These are phyloP conservation scores for Heliconius hewitsoni DNA, from an alignment of 1,140 invertebrate species.

Conservation along the genomic window DNA sequence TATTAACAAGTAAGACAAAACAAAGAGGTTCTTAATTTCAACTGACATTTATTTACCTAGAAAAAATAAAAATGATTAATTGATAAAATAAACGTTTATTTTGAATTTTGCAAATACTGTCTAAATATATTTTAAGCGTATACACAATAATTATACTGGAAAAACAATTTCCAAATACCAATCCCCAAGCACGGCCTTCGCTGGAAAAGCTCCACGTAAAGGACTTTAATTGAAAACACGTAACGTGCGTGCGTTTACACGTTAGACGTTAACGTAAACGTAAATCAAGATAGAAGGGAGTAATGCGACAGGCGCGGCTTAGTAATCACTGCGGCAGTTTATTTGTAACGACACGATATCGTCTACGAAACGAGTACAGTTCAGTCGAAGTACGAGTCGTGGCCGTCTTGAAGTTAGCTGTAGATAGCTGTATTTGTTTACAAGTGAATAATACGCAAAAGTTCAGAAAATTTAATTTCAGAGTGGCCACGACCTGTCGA, in stretches of 20 bases:
- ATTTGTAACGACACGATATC: conserved; percentile 7
- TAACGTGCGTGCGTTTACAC: conserved; percentile 30
- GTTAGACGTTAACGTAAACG: conserved; percentile 9
- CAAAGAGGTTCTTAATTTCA: too few relatives aligned
- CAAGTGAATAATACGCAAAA: too few relatives aligned
- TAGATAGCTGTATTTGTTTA: too few relatives aligned
- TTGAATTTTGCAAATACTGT: too few relatives aligned
- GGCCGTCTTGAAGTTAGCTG: too few relatives aligned
- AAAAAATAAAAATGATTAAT: too few relatives aligned
- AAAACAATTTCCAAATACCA: background rate
- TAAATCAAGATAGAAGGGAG: conserved; percentile 38
- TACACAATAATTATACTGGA: background rate
- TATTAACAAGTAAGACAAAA: too few relatives aligned
- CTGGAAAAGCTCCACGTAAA: conserved; percentile 12
- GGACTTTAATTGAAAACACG: conserved; percentile 30
- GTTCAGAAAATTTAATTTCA: too few relatives aligned
- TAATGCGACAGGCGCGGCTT: conserved; percentile 37
- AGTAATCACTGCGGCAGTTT: conserved; percentile 22
- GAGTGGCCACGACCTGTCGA: too few relatives aligned
- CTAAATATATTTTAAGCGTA: background rate
- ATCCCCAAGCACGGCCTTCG: background rate
- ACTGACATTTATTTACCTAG: too few relatives aligned
- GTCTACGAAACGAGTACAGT: conserved; percentile 9
- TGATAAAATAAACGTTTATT: too few relatives aligned
- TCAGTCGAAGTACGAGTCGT: too few relatives aligned